phyloP scores from a whole-genome alignment of 37 sponge, comb jelly and placozoan genomes.

The Halisarca cf. caerulea region DNA sequence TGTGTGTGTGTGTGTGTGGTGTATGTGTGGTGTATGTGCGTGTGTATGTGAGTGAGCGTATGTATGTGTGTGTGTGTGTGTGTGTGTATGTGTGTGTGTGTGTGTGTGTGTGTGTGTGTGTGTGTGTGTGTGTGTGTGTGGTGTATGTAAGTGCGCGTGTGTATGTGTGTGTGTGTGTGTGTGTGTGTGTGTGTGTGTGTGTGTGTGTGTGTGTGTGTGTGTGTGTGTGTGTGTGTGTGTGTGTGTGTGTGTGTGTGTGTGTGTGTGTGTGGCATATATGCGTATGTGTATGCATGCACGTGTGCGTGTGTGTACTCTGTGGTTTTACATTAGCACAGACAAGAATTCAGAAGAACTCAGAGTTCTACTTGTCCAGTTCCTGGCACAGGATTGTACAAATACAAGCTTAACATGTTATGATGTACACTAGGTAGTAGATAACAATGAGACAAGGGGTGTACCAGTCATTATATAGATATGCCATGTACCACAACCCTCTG shows the following conservation, averaged over 20 bases:
- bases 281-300: background rate
- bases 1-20: conserved; percentile 6
- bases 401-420: no score
- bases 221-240: conserved; percentile 17
- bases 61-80: conserved; percentile 14
- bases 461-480: no score
- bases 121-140: no score
- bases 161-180: conserved; percentile 20
- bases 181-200: conserved; percentile 25
- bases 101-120: background rate
- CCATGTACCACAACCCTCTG: no score
- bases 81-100: conserved; percentile 10
- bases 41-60: conserved; percentile 7
- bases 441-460: no score
- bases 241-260: conserved; percentile 1
- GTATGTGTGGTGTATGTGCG: conserved; percentile 15
- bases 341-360: no score
- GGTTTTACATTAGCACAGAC: no score
- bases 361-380: no score
- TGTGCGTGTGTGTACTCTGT: background rate
- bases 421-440: no score
- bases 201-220: conserved; percentile 25
- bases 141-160: no score
- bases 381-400: no score
- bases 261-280: background rate